Percentiles rank a stretch among this genome's conserved stretches.
phyloP scores from a whole-genome alignment of 2,797 vertebrate species.

The Atherinosoma microstoma region DNA sequence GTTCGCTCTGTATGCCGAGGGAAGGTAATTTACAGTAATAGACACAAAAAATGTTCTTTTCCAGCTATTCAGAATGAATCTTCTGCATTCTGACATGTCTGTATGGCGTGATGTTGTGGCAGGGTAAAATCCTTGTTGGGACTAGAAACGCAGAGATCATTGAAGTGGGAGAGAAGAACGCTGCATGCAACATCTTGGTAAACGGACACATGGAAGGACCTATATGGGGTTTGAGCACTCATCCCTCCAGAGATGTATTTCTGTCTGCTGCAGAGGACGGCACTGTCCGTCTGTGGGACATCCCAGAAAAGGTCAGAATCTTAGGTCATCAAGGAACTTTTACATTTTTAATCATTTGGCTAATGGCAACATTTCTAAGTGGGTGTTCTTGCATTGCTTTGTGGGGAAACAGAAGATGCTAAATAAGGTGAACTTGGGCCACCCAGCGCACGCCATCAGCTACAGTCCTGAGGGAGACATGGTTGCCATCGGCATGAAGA shows the following conservation, averaged over 20 bases:
- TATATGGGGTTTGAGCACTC: slow-evolving; percentile 92
- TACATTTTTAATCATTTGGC: not conserved
- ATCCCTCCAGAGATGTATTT: slow-evolving; percentile 94
- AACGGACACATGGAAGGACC: slow-evolving; percentile 96
- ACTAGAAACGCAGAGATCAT: slow-evolving; percentile 96
- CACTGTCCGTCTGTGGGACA: slow-evolving; percentile 96
- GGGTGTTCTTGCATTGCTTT: slow-evolving; percentile 26
- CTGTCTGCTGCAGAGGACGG: slow-evolving; percentile 96
- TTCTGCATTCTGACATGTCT: slow-evolving; percentile 8
- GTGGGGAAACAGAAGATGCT: slow-evolving; percentile 91
- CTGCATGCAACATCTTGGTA: slow-evolving; percentile 94
- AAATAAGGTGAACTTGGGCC: slow-evolving; percentile 95
- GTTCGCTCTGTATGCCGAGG: slow-evolving; percentile 95
- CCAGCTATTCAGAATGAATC: not conserved
- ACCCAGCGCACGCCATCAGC: slow-evolving; percentile 91
- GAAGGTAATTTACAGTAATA: slow-evolving; percentile 81
- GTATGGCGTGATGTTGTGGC: slow-evolving; percentile 18
- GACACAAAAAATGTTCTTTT: rapidly evolving
- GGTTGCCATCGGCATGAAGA: slow-evolving; percentile 98
- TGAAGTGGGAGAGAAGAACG: slow-evolving; percentile 97
- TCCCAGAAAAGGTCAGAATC: slow-evolving; percentile 89
- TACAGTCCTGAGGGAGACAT: slow-evolving; percentile 97
- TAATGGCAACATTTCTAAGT: not conserved
- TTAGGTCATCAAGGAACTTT: not conserved
- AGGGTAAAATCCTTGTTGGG: slow-evolving; percentile 97